Conservation (phyloP, 1,140 invertebrate species). For the Andrena cerasifolii region DNA sequence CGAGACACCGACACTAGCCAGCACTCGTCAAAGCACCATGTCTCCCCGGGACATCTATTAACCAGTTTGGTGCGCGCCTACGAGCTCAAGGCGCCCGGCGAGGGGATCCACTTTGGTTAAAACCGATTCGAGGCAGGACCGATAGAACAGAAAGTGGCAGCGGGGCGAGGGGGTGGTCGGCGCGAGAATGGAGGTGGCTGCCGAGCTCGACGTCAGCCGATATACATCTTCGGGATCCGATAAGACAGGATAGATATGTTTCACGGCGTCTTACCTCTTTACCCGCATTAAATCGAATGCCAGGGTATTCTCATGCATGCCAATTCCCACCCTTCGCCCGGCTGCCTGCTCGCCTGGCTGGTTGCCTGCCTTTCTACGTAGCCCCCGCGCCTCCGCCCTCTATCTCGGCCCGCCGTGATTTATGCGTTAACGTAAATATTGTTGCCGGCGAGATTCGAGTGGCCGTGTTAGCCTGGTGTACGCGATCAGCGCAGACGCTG, state of each 20-base stretch:
- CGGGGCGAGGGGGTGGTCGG: constrained; percentile 6
- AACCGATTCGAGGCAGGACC: constrained; percentile 39
- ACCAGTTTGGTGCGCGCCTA: not conserved
- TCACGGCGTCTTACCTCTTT: constrained; percentile 76
- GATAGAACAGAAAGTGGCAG: constrained; percentile 17
- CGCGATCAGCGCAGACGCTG: constrained; percentile 53
- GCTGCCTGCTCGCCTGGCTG: constrained; percentile 1
- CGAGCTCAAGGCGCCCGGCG: constrained; percentile 6
- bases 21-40: not conserved
- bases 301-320: constrained; percentile 80
- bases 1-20: no score
- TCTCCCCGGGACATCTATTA: not conserved
- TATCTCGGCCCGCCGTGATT: constrained; percentile 64
- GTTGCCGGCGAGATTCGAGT: constrained; percentile 67
- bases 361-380: constrained; percentile 21
- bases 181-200: constrained; percentile 38
- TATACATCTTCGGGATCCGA: constrained; percentile 79
- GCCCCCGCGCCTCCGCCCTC: not conserved
- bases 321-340: constrained; percentile 71
- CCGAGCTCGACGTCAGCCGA: constrained; percentile 66
- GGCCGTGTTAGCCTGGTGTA: constrained; percentile 43
- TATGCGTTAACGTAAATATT: constrained; percentile 77
- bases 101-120: constrained; percentile 49
- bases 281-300: constrained; percentile 80
- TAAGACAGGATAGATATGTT: constrained; percentile 80